Conservation (phyloP, 2,797 vertebrate genomes). For the Eurystomus glaucurus region DNA sequence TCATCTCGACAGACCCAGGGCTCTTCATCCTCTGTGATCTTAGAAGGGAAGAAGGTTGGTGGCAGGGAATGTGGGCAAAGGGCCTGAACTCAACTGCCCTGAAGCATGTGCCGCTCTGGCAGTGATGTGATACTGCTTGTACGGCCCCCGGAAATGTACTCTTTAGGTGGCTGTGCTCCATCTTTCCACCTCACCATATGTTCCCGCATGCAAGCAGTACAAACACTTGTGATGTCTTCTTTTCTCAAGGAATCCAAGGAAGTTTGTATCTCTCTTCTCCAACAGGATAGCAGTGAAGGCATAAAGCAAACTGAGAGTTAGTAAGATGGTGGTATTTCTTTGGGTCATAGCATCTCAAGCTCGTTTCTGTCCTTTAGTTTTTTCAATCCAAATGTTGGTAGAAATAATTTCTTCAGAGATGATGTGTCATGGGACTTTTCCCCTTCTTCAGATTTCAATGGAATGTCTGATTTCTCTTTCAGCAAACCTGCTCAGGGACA, state of each 20-base stretch:
- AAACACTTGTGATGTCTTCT: neutral
- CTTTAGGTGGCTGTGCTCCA: rapidly evolving
- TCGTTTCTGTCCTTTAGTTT: neutral
- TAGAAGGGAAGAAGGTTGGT: neutral
- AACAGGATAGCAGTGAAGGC: neutral
- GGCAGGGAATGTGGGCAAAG: neutral
- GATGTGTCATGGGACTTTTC: neutral
- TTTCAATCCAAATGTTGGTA: neutral
- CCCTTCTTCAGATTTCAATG: neutral
- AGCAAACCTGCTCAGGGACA: neutral
- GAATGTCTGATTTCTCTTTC: neutral
- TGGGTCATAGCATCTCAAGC: neutral
- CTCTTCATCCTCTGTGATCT: neutral
- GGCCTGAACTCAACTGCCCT: neutral
- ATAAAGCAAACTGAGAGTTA: neutral
- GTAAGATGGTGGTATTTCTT: neutral
- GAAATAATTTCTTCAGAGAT: neutral
- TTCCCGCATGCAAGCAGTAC: neutral
- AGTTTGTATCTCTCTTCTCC: neutral
- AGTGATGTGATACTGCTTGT: neutral
- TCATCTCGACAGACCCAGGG: neutral
- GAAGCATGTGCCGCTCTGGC: neutral
- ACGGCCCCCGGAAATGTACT: neutral
- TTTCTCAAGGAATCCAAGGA: neutral
- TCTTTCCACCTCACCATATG: neutral